phyloP scores from a whole-genome alignment of 2,888 invertebrate species.

The Entomobrya multifasciata region DNA sequence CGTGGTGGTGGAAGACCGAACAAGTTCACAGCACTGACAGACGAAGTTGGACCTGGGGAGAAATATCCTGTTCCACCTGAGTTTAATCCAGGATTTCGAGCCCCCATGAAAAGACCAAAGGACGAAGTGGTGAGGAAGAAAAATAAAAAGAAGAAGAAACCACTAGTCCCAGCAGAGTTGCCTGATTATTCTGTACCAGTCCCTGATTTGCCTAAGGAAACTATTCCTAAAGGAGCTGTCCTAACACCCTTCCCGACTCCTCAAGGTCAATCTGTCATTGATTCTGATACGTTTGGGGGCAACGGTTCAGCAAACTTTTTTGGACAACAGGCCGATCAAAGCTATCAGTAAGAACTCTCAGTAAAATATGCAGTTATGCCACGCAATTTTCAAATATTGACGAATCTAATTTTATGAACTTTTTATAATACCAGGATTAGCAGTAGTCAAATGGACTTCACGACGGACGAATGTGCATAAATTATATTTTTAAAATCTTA shows the following conservation, averaged over 20 bases:
- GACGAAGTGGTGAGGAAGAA: conserved; percentile 51
- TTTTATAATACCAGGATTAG: too few relatives aligned
- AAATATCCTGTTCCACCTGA: conserved; percentile 67
- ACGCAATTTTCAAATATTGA: too few relatives aligned
- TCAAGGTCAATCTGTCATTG: conserved; percentile 24
- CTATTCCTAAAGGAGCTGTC: conserved; percentile 59
- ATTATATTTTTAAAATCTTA: neutral
- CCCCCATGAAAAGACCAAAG: conserved; percentile 57
- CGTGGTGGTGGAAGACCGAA: conserved; percentile 1
- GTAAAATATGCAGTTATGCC: too few relatives aligned
- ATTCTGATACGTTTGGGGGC: conserved; percentile 39
- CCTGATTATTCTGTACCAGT: conserved; percentile 65
- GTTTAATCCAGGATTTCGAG: conserved; percentile 61
- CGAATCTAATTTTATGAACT: too few relatives aligned
- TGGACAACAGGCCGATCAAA: neutral
- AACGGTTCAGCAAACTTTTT: neutral
- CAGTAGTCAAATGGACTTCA: conserved; percentile 59
- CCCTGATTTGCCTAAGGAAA: conserved; percentile 63
- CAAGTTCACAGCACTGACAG: conserved; percentile 60
- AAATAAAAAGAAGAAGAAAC: conserved; percentile 62
- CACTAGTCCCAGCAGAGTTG: conserved; percentile 65
- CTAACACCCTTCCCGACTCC: conserved; percentile 72
- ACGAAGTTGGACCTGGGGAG: conserved; percentile 61
- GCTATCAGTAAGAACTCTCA: neutral
- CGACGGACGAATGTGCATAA: conserved; percentile 44